A percentile compares a stretch with the other conserved stretches of the same genome.
Conservation (phyloP, 2,797 vertebrate species). For the Mionectes olivaceus region DNA sequence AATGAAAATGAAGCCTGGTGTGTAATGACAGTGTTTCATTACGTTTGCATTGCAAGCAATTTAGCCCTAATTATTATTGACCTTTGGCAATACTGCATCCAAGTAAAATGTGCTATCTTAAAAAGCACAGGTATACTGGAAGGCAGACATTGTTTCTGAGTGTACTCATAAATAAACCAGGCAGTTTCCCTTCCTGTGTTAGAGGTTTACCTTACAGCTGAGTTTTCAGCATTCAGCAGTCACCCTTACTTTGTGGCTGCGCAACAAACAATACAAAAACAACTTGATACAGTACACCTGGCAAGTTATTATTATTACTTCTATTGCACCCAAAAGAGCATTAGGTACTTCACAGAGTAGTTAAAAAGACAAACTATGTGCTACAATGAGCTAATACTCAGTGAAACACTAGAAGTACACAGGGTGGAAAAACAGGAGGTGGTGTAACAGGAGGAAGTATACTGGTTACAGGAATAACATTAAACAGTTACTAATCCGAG, state of each 20-base stretch:
- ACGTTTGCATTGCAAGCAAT: conserved; percentile 35
- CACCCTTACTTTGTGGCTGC: background rate
- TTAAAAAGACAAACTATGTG: conserved; percentile 27
- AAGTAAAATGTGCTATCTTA: background rate
- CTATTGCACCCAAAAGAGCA: conserved; percentile 10
- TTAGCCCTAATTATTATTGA: conserved; percentile 54
- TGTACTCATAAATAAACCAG: conserved; percentile 33
- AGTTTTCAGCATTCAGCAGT: conserved; percentile 14
- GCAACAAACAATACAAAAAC: background rate
- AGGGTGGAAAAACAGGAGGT: background rate
- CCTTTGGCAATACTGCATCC: background rate
- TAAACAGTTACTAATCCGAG: background rate
- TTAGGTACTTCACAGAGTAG: background rate
- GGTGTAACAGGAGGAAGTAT: background rate
- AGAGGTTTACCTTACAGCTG: background rate
- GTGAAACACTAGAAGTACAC: conserved; percentile 25
- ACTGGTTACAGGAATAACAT: background rate
- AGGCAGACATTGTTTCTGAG: background rate
- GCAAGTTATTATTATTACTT: background rate
- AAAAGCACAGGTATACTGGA: background rate
- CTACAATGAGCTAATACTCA: background rate
- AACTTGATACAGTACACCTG: background rate
- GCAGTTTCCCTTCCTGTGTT: background rate
- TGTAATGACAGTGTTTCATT: conserved; percentile 62
- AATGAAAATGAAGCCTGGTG: conserved; percentile 47